phyloP scores from a whole-genome alignment of 2,888 invertebrate genomes.

The Nomada fabriciana region DNA sequence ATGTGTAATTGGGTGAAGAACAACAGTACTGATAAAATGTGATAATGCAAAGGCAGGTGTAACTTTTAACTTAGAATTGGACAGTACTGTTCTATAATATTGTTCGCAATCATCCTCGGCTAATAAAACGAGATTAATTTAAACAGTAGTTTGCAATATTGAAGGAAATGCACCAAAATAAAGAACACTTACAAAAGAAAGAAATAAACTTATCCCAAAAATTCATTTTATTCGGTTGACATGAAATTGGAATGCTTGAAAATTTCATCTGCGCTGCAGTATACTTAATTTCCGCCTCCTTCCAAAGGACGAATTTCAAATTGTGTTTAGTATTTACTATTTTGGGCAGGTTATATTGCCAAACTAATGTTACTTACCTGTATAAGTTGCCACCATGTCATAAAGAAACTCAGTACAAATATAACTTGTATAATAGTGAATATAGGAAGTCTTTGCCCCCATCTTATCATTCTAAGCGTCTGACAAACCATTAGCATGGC shows the following conservation, averaged over 20 bases:
- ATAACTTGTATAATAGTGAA: constrained; percentile 62
- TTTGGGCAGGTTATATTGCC: background rate
- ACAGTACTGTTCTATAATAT: constrained; percentile 75
- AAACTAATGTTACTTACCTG: constrained; percentile 65
- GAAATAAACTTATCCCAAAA: constrained; percentile 60
- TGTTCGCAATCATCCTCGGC: constrained; percentile 74
- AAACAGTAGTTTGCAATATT: background rate
- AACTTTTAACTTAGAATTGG: constrained; percentile 75
- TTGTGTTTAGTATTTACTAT: background rate
- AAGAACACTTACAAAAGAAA: constrained; percentile 63
- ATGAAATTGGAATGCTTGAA: constrained; percentile 72
- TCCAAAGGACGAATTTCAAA: background rate
- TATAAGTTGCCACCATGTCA: constrained; percentile 77
- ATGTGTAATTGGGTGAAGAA: constrained; percentile 71
- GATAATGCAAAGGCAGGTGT: constrained; percentile 77
- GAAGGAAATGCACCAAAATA: background rate
- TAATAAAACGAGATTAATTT: constrained; percentile 6
- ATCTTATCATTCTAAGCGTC: constrained; percentile 54
- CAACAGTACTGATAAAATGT: constrained; percentile 69
- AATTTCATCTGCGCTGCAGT: constrained; percentile 69
- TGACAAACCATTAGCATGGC: constrained; percentile 49
- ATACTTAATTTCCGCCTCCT: constrained; percentile 78
- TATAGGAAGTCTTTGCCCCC: constrained; percentile 64
- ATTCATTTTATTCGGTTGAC: constrained; percentile 73
- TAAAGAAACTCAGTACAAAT: constrained; percentile 71